phyloP scores from a whole-genome alignment of 1,140 invertebrate species.

The Myzus persicae region DNA sequence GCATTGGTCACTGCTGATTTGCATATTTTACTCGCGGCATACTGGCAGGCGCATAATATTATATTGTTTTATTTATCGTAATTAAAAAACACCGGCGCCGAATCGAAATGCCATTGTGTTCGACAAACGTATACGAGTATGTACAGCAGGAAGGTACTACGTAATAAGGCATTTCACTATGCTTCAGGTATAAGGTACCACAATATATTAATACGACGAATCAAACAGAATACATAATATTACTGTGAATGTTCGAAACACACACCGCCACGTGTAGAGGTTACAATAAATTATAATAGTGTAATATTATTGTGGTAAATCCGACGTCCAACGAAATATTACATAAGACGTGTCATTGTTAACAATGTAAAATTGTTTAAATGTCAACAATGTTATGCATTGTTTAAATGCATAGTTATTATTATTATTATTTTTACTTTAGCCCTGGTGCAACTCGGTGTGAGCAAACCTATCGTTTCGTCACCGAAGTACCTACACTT shows the following conservation, averaged over 20 bases:
- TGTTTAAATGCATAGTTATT: too few species aligned
- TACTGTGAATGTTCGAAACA: neutral
- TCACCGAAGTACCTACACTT: too few species aligned
- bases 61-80: neutral
- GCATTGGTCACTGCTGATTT: neutral
- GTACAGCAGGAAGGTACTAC: neutral
- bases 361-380: too few species aligned
- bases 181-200: neutral
- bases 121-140: neutral
- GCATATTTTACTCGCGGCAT: neutral
- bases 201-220: neutral
- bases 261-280: neutral
- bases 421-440: neutral
- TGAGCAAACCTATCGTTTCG: too few species aligned
- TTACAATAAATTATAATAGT: too few species aligned
- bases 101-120: neutral
- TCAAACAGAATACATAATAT: too few species aligned
- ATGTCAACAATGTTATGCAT: too few species aligned
- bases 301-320: neutral
- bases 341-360: neutral
- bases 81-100: neutral
- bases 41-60: neutral
- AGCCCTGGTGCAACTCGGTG: too few species aligned
- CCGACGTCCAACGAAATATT: neutral
- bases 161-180: neutral